Percentiles rank a stretch among this genome's conserved stretches.
Conservation (phyloP, 2,888 invertebrate genomes). For the Lottia gigantea region DNA sequence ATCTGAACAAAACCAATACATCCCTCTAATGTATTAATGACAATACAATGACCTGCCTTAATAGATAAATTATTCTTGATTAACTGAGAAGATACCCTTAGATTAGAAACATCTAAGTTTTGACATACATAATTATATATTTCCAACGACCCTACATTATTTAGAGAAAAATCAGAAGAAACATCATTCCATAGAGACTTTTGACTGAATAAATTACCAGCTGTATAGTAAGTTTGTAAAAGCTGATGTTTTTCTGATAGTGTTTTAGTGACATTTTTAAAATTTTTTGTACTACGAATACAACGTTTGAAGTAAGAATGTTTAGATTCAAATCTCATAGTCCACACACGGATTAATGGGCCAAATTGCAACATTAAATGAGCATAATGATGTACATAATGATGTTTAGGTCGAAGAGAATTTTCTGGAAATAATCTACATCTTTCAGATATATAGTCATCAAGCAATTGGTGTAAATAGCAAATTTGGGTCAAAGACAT, state of each 20-base stretch:
- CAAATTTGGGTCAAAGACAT: neutral
- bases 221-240: neutral
- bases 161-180: too few species aligned
- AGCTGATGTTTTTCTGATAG: constrained; percentile 1
- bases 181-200: too few species aligned
- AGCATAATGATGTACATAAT: constrained; percentile 6
- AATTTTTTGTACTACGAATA: neutral
- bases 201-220: too few species aligned
- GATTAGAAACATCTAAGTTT: too few species aligned
- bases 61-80: too few species aligned
- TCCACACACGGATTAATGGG: neutral
- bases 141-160: too few species aligned
- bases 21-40: too few species aligned
- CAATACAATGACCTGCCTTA: too few species aligned
- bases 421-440: neutral
- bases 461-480: constrained; percentile 10
- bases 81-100: too few species aligned
- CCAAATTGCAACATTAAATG: constrained; percentile 3
- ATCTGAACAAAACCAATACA: too few species aligned
- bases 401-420: neutral
- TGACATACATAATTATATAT: too few species aligned
- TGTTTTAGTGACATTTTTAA: neutral
- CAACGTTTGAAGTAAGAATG: neutral
- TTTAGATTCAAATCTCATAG: neutral
- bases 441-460: neutral